Conservation (phyloP, 2,888 invertebrate species). For the Athalia rosae region DNA sequence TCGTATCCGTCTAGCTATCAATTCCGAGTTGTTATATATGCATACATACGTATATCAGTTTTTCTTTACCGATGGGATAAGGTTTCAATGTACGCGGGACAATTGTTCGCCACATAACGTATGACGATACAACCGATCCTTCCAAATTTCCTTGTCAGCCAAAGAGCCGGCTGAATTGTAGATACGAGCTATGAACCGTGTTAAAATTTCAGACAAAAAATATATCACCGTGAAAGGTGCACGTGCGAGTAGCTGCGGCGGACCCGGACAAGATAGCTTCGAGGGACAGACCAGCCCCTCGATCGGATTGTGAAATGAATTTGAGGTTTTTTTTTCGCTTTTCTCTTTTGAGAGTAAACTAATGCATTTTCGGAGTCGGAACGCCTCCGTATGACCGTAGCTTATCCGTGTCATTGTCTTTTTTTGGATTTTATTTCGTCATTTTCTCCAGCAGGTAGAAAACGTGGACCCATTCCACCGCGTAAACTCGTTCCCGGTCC, state of each 20-base stretch:
- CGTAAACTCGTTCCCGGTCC: background rate
- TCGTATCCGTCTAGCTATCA: background rate
- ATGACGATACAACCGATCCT: no score
- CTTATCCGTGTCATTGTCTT: background rate
- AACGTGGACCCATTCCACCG: background rate
- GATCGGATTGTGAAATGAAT: background rate
- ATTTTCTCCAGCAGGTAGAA: background rate
- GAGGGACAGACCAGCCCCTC: background rate
- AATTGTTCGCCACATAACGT: background rate
- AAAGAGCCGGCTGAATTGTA: no score
- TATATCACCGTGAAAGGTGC: background rate
- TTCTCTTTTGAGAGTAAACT: background rate
- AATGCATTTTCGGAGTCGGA: background rate
- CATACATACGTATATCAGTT: background rate
- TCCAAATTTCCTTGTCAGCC: no score
- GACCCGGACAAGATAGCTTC: background rate
- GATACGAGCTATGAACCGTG: no score
- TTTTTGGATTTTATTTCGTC: background rate
- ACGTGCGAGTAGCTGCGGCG: background rate
- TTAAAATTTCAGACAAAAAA: no score
- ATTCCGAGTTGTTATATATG: background rate
- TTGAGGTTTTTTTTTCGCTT: no score
- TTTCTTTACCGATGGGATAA: constrained; percentile 14
- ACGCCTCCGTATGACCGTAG: background rate
- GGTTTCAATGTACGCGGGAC: constrained; percentile 1